Evolutionary conservation across 2,888 invertebrate genomes (phyloP).

Genomic region (Amphipoea oculea): DNA sequence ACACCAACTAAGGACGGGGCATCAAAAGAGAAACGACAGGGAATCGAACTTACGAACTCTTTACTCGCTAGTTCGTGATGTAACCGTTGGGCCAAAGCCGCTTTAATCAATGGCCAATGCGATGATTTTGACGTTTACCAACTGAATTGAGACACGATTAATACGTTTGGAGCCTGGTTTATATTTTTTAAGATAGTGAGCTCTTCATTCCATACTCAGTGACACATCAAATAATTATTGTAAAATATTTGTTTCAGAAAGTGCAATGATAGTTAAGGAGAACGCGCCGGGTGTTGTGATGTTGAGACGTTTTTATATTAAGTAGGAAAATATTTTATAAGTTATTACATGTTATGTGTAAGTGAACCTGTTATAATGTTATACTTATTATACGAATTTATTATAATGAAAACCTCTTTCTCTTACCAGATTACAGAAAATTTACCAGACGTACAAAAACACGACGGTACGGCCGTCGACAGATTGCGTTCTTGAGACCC

Average conservation of each 20-base stretch:
- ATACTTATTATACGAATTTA: constrained; percentile 45
- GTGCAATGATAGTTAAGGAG: constrained; percentile 79
- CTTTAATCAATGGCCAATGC: background rate
- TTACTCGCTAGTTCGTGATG: background rate
- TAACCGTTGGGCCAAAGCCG: background rate
- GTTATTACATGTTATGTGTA: constrained; percentile 41
- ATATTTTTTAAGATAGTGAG: background rate
- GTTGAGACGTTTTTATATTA: constrained; percentile 15
- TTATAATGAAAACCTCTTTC: constrained; percentile 20
- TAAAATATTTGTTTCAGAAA: constrained; percentile 82
- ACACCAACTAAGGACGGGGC: background rate
- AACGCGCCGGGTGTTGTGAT: constrained; percentile 3
- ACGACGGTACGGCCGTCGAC: background rate
- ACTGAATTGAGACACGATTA: background rate
- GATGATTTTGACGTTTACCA: background rate
- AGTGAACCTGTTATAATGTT: constrained; percentile 34
- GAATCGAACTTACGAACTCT: background rate
- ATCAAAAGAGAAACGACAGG: too few species aligned
- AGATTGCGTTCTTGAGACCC: too few species aligned
- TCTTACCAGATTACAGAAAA: background rate
- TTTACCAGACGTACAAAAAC: background rate
- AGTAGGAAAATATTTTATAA: constrained; percentile 31
- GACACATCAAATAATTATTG: constrained; percentile 4
- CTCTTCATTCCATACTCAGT: background rate
- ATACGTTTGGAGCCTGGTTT: background rate